A percentile compares a stretch with the other conserved stretches of the same genome.
Conservation (phyloP, 2,797 vertebrate species). For the Iguana delicatissima region DNA sequence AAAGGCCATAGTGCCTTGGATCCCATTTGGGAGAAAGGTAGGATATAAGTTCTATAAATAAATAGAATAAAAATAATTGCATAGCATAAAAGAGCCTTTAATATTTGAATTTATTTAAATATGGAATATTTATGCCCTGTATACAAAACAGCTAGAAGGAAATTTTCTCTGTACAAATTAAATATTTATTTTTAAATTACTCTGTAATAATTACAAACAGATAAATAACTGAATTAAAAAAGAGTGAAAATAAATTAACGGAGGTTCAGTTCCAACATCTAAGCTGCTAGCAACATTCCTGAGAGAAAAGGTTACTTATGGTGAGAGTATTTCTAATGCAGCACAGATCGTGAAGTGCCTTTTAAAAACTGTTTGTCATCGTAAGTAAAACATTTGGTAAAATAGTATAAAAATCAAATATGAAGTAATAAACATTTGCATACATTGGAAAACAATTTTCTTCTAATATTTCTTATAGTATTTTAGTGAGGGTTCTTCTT, state of each 20-base stretch:
- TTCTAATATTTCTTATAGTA: constrained; percentile 66
- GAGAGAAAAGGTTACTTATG: background rate
- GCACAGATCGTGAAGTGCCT: constrained; percentile 12
- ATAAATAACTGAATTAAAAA: background rate
- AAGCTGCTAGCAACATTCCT: background rate
- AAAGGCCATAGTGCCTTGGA: too few species aligned
- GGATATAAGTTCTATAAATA: too few species aligned
- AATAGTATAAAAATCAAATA: background rate
- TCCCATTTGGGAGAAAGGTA: too few species aligned
- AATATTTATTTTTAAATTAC: background rate
- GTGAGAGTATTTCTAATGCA: background rate
- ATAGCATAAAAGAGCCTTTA: background rate
- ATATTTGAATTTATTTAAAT: background rate
- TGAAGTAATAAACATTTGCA: background rate
- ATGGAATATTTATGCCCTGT: background rate
- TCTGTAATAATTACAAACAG: background rate
- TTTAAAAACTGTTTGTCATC: constrained; percentile 19
- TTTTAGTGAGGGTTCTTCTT: constrained; percentile 64
- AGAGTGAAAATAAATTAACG: background rate
- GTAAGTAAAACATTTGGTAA: background rate
- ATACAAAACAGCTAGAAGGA: background rate
- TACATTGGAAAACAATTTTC: constrained; percentile 51
- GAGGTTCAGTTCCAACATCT: background rate
- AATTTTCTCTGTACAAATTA: background rate
- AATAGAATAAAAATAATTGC: too few species aligned